These are phyloP conservation scores for Hippasteria phrygiana DNA, from an alignment of 53 echinoderm and acorn worm genomes.

Conservation along the genomic window DNA sequence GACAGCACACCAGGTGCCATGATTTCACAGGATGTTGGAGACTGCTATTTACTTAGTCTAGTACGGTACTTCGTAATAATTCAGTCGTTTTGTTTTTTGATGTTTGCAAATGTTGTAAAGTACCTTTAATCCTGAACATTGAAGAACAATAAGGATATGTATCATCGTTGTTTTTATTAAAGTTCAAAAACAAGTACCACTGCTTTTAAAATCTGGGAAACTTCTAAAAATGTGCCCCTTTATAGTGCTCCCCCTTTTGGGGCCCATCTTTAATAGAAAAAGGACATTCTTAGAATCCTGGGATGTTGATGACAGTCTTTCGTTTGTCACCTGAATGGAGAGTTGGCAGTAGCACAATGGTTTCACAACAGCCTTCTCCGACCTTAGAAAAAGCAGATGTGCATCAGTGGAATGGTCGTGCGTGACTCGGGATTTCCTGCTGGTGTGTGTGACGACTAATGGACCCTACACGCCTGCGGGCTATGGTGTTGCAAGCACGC, in stretches of 20 bases:
- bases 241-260: not conserved
- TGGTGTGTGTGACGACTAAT: conserved; percentile 39
- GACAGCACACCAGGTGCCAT: too few species aligned
- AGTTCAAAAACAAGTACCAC: not conserved
- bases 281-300: not conserved
- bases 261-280: not conserved
- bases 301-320: not conserved
- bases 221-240: not conserved
- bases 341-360: not conserved
- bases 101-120: too few species aligned
- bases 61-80: too few species aligned
- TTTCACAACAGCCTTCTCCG: not conserved
- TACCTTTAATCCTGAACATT: too few species aligned
- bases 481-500: not conserved
- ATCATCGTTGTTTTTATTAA: too few species aligned
- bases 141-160: too few species aligned
- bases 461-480: not conserved
- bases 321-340: not conserved
- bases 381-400: not conserved
- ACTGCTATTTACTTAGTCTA: too few species aligned
- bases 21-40: too few species aligned
- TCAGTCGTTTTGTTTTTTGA: too few species aligned
- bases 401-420: not conserved
- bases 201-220: not conserved
- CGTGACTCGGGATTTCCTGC: conserved; percentile 41